Evolutionary conservation across 2,113 vertebrate species (phyloP), one percentile per base, ranked within the genome.

Genomic region (Ailuropoda melanoleuca): DNA sequence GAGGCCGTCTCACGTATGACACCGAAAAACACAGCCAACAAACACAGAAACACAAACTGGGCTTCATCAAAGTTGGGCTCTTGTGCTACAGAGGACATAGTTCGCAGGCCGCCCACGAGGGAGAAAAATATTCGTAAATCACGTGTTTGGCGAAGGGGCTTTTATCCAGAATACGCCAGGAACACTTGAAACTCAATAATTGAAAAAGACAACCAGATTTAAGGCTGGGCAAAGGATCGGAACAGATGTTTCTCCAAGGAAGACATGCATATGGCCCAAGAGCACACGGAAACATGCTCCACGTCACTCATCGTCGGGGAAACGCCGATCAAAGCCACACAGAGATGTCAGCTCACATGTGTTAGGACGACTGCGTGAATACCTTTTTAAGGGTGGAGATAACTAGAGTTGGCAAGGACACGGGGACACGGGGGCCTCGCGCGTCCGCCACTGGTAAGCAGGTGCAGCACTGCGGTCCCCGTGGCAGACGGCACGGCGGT

Each of bases 321-420:
- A 43, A 26, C 6, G 37, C 60, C 48, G 50, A 62, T 9, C 58
- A 14, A 39, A 58, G 39, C 34, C 74, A 43, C 64, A 9, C 17
- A 1, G 34, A 56, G 81, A 50, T 23, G 60, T 12, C 15, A 8
- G 6, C 1, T 11, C 29, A 1, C 7, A 29, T 14, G 9, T 11
- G 15, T 24, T 5, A 34, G 34, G 23, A 43, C 2, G 19, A 39
- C 43, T 15, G 14, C 0, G 11, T 0, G 10, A 50, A n/a, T 6
- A 15, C 26, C 4, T 48, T 56, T 37, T 74, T 74, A 58, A 43
- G 15, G 56, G 48, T 23, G 17, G 74, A 83, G 81, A 53, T 66
- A 60, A 12, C 21, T n/a, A 64, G 94, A 26, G 15, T n/a, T 11
- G 21, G 23, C 34, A 18, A 74, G 62, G 6, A 23, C 1, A 48